A percentile compares a stretch with the other conserved stretches of the same genome.
These are phyloP conservation scores for Sebastes baramenuke DNA, from an alignment of 2,797 vertebrate genomes.

Conservation along the genomic window DNA sequence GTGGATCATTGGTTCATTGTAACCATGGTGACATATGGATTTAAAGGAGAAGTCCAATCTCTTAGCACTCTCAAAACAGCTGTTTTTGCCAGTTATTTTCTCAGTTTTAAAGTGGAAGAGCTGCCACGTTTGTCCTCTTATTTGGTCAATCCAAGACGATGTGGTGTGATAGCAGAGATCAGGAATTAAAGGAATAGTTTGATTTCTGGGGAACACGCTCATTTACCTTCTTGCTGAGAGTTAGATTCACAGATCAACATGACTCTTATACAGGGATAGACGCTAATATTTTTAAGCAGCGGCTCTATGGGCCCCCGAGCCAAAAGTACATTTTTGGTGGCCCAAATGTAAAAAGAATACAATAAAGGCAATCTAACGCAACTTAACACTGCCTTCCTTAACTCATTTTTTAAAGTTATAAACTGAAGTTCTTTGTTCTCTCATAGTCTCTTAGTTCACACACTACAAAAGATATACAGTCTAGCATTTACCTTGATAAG, in stretches of 20 bases:
- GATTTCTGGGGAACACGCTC: not conserved
- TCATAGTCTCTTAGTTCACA: too few relatives aligned
- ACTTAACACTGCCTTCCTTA: too few relatives aligned
- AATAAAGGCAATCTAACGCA: too few relatives aligned
- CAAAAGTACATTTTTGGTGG: too few relatives aligned
- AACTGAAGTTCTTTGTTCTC: too few relatives aligned
- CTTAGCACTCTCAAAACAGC: too few relatives aligned
- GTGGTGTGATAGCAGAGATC: not conserved
- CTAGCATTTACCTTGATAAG: too few relatives aligned
- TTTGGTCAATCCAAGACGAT: not conserved
- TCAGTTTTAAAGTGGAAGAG: not conserved
- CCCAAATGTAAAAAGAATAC: too few relatives aligned
- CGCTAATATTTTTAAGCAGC: too few relatives aligned
- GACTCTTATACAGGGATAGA: not conserved
- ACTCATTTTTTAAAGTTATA: accelerated
- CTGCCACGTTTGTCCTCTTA: not conserved
- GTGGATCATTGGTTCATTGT: not conserved
- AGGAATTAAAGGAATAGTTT: not conserved
- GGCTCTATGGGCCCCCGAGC: too few relatives aligned
- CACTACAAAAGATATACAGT: too few relatives aligned
- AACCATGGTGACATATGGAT: not conserved
- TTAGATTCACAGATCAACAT: not conserved
- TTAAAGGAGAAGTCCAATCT: not conserved
- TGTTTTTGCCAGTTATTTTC: not conserved
- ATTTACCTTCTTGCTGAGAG: not conserved